Evolutionary conservation across 2,113 vertebrate species (phyloP).

Genomic region (Ophthalmotilapia sp.): DNA sequence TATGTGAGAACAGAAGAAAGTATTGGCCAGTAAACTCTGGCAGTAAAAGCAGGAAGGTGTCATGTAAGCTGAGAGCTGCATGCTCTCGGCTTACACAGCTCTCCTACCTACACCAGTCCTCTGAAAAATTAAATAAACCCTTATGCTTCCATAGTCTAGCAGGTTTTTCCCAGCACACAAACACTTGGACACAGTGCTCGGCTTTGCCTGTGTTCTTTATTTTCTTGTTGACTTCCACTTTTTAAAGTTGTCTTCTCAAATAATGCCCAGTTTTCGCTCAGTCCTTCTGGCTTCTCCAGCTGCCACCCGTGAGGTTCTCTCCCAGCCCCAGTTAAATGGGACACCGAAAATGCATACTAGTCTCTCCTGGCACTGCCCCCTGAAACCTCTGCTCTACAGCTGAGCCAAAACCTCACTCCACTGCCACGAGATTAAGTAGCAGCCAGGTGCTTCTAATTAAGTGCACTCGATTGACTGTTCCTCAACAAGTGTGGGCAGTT

Average conservation of each 20-base stretch:
- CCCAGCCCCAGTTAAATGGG: not conserved
- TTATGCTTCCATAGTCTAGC: not conserved
- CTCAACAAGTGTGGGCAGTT: not conserved
- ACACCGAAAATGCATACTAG: not conserved
- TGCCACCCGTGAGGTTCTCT: not conserved
- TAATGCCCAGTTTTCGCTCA: fast-evolving
- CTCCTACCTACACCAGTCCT: not conserved
- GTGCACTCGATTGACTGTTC: fast-evolving
- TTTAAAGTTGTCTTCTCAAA: not conserved
- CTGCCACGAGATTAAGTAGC: not conserved
- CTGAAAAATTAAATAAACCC: not conserved
- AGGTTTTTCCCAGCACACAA: not conserved
- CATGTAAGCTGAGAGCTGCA: not conserved
- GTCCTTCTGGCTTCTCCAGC: not conserved
- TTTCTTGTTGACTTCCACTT: not conserved
- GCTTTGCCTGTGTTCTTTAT: not conserved
- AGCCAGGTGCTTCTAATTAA: not conserved
- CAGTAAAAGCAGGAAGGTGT: not conserved
- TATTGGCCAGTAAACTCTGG: not conserved
- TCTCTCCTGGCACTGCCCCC: not conserved
- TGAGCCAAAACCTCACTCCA: not conserved
- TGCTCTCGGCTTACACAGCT: not conserved
- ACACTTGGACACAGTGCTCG: not conserved
- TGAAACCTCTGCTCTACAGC: not conserved
- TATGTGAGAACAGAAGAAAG: not conserved